These are phyloP conservation scores for Phorcus lineatus DNA, from an alignment of 2,888 invertebrate genomes.

Conservation along the genomic window DNA sequence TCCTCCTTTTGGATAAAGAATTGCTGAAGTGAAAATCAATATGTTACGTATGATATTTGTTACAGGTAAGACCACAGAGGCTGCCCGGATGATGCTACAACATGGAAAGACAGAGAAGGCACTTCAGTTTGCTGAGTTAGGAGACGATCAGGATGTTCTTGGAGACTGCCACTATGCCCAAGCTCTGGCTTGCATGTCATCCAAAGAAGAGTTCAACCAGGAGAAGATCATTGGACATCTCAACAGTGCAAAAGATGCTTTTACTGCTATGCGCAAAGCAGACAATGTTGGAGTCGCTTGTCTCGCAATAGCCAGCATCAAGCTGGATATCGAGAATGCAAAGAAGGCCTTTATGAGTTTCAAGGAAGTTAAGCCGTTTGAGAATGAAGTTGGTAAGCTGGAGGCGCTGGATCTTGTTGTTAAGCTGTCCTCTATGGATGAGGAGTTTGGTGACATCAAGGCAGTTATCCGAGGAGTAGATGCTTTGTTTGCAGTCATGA, in stretches of 20 bases:
- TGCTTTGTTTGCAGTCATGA: constrained; percentile 41
- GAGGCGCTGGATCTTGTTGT: constrained; percentile 45
- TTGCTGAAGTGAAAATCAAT: too few relatives aligned
- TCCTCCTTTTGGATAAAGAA: too few relatives aligned
- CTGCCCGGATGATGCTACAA: constrained; percentile 47
- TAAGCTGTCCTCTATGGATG: not conserved
- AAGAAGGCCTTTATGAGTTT: constrained; percentile 49
- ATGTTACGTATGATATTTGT: not conserved
- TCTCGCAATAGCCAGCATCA: constrained; percentile 37
- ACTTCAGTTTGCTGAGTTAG: constrained; percentile 43
- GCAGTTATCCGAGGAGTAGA: constrained; percentile 43
- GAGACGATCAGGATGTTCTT: constrained; percentile 42
- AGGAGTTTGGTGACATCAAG: not conserved
- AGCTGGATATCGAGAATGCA: constrained; percentile 30
- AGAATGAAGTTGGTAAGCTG: constrained; percentile 50
- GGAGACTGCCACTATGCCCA: constrained; percentile 47
- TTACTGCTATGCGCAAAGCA: constrained; percentile 12
- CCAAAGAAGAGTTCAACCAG: not conserved
- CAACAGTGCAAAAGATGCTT: not conserved
- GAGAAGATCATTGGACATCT: not conserved
- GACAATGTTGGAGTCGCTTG: constrained; percentile 41
- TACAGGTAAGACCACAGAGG: constrained; percentile 47
- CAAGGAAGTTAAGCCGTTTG: constrained; percentile 37
- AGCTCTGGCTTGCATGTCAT: constrained; percentile 45
- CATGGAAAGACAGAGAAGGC: constrained; percentile 50